Evolutionary conservation across 2,113 vertebrate genomes (phyloP).

Genomic region (Nannospalax galili): DNA sequence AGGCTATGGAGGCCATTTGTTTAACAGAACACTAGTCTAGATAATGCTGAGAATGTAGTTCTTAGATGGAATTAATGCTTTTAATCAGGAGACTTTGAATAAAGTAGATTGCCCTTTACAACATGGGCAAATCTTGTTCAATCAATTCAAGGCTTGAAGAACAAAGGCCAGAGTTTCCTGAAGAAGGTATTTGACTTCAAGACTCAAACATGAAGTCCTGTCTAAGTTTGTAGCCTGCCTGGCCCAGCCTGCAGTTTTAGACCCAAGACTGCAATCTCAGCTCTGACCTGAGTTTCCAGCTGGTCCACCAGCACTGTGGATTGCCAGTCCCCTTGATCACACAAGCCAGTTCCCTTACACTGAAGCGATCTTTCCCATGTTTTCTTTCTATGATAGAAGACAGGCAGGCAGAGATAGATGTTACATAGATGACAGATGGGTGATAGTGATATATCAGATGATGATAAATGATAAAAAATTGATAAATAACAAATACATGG

Average conservation of each 20-base stretch:
- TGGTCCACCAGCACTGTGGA: not conserved
- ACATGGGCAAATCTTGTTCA: not conserved
- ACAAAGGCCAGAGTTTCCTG: not conserved
- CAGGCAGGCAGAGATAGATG: not conserved
- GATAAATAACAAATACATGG: not conserved
- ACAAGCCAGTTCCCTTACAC: not conserved
- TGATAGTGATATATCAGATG: not conserved
- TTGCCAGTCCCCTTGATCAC: fast-evolving
- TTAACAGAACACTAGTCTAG: not conserved
- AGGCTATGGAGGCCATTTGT: not conserved
- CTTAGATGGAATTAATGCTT: not conserved
- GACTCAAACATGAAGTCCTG: not conserved
- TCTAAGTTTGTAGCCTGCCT: not conserved
- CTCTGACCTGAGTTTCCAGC: not conserved
- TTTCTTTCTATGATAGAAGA: not conserved
- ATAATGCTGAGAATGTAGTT: not conserved
- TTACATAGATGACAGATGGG: not conserved
- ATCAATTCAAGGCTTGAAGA: not conserved
- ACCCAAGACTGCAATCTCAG: not conserved
- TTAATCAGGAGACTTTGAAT: not conserved
- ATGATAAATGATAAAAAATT: not conserved
- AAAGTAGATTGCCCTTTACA: not conserved
- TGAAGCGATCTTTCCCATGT: not conserved
- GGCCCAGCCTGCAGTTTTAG: not conserved
- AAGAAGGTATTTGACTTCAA: not conserved